Evolutionary conservation across 2,888 invertebrate species (phyloP).

Genomic region (Trilocha varians): DNA sequence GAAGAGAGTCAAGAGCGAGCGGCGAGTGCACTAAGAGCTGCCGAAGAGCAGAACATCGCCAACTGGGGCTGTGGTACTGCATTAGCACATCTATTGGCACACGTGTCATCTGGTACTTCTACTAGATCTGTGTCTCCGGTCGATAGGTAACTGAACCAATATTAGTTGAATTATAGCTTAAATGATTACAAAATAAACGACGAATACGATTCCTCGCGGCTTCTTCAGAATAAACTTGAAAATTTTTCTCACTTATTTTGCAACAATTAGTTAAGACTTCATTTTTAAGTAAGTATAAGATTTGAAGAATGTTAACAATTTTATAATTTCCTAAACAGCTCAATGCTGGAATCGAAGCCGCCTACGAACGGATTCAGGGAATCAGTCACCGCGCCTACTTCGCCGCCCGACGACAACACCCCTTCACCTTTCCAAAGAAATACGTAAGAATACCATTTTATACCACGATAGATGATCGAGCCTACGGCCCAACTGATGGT

Average conservation of each 20-base stretch:
- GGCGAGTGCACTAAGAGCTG: conserved; percentile 39
- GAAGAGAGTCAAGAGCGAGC: conserved; percentile 51
- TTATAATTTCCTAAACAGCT: too few relatives aligned
- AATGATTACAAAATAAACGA: neutral
- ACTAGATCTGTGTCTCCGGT: conserved; percentile 77
- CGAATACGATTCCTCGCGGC: too few relatives aligned
- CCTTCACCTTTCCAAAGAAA: conserved; percentile 57
- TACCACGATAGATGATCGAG: too few relatives aligned
- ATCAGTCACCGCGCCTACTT: conserved; percentile 47
- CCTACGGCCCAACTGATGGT: too few relatives aligned
- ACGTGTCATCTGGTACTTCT: conserved; percentile 71
- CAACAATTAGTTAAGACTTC: too few relatives aligned
- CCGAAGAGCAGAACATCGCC: conserved; percentile 44
- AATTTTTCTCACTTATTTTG: too few relatives aligned
- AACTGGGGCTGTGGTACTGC: conserved; percentile 43
- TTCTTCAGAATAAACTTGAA: too few relatives aligned
- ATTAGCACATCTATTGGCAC: conserved; percentile 52
- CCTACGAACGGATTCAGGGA: conserved; percentile 41
- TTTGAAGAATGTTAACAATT: too few relatives aligned
- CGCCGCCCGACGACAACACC: conserved; percentile 54
- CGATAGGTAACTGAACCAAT: conserved; percentile 44
- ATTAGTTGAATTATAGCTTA: too few relatives aligned
- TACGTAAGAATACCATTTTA: conserved; percentile 29
- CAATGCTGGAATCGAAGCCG: conserved; percentile 34
- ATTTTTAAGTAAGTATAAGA: too few relatives aligned